Percentiles rank a stretch among this genome's conserved stretches.
Evolutionary conservation across 1,140 invertebrate species (phyloP).

Genomic region (Hermatobates lingyangjiaoensis): DNA sequence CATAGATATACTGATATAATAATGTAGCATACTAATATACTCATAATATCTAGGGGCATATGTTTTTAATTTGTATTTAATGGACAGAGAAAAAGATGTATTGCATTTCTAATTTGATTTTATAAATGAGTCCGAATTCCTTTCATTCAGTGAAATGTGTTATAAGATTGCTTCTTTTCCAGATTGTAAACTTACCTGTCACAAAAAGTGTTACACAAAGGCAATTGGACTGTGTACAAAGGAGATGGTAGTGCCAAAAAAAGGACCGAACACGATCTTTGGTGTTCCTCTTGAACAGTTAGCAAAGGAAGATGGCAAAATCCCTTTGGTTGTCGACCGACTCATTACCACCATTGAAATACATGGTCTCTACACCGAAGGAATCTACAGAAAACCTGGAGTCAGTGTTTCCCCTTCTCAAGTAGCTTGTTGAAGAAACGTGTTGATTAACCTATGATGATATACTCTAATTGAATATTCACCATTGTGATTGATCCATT

Average conservation of each 20-base stretch:
- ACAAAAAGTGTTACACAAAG: slow-evolving; percentile 81
- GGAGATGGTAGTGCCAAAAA: slow-evolving; percentile 19
- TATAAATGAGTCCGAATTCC: too few relatives aligned
- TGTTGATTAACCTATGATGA: too few relatives aligned
- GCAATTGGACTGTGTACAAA: slow-evolving; percentile 29
- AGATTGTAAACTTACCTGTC: slow-evolving; percentile 82
- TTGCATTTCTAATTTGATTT: too few relatives aligned
- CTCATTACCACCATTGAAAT: slow-evolving; percentile 81
- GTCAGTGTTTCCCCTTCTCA: too few relatives aligned
- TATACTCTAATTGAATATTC: too few relatives aligned
- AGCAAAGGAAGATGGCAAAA: slow-evolving; percentile 54
- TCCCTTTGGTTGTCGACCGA: slow-evolving; percentile 69
- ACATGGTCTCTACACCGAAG: slow-evolving; percentile 77
- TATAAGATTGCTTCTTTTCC: slow-evolving; percentile 40
- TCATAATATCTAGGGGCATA: too few relatives aligned
- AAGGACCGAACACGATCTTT: slow-evolving; percentile 13
- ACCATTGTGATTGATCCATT: too few relatives aligned
- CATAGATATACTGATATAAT: too few relatives aligned
- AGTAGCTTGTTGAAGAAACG: too few relatives aligned
- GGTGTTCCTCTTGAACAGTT: slow-evolving; percentile 24
- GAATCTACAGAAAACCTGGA: slow-evolving; percentile 83
- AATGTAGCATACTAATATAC: too few relatives aligned
- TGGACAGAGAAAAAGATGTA: too few relatives aligned
- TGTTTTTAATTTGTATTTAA: too few relatives aligned
- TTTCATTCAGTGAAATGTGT: slow-evolving; percentile 2